Evolutionary conservation across 1,140 invertebrate genomes (phyloP).

Genomic region (Sipha flava): DNA sequence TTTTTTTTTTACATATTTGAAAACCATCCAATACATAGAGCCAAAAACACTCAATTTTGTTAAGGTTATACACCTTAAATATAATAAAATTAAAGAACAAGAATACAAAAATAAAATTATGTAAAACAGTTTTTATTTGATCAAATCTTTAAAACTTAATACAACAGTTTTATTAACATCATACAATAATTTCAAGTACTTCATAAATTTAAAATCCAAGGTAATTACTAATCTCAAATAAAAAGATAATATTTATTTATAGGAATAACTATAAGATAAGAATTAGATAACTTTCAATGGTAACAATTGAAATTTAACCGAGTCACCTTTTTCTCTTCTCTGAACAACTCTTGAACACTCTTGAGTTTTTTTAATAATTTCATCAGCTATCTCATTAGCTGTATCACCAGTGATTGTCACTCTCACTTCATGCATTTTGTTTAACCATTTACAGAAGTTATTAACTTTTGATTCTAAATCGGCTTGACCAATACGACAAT

Average conservation of each 20-base stretch:
- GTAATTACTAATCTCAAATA: not conserved
- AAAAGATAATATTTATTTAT: not conserved
- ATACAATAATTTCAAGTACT: not conserved
- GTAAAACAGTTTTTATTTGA: not conserved
- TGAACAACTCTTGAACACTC: slow-evolving; percentile 9
- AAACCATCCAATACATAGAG: slow-evolving; percentile 7
- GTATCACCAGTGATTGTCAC: not conserved
- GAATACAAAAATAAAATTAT: not conserved
- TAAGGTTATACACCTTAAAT: not conserved
- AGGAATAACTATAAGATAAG: not conserved
- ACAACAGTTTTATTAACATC: not conserved
- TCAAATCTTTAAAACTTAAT: not conserved
- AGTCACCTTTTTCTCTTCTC: slow-evolving; percentile 20
- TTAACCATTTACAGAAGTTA: not conserved
- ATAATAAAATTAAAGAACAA: not conserved
- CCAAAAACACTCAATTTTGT: not conserved
- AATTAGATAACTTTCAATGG: not conserved
- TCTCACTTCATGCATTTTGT: not conserved
- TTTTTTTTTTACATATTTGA: slow-evolving; percentile 9
- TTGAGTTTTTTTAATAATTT: slow-evolving; percentile 17
- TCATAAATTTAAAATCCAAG: not conserved
- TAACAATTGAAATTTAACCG: slow-evolving; percentile 13
- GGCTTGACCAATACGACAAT: not conserved
- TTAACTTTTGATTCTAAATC: slow-evolving; percentile 25
- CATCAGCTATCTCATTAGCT: slow-evolving; percentile 3